These are phyloP conservation scores for Plemyria rubiginata DNA, from an alignment of 2,888 invertebrate species.

Conservation along the genomic window DNA sequence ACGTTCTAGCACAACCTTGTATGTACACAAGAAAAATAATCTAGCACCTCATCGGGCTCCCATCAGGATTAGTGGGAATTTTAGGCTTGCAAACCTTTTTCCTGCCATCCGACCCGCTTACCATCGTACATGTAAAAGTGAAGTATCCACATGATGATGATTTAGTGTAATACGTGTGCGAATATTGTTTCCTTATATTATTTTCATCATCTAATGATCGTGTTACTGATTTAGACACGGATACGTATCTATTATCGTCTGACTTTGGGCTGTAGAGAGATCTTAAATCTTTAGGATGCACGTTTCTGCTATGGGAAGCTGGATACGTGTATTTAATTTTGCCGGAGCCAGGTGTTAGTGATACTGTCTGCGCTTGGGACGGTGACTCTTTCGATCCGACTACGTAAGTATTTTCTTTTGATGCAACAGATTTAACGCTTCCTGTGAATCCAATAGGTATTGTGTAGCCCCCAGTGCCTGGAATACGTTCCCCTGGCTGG, in stretches of 20 bases:
- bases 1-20: slow-evolving; percentile 8
- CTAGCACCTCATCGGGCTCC: slow-evolving; percentile 87
- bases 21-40: neutral
- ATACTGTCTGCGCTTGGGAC: slow-evolving; percentile 88
- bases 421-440: slow-evolving; percentile 87
- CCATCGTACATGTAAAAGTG: slow-evolving; percentile 93
- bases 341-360: slow-evolving; percentile 79
- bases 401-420: slow-evolving; percentile 84
- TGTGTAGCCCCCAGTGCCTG: slow-evolving; percentile 87
- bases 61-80: slow-evolving; percentile 90
- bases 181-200: slow-evolving; percentile 88
- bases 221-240: slow-evolving; percentile 92
- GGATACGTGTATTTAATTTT: slow-evolving; percentile 70
- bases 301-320: slow-evolving; percentile 56
- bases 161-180: slow-evolving; percentile 93
- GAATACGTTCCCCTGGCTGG: slow-evolving; percentile 87
- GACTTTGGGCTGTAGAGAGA: slow-evolving; percentile 65
- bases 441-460: slow-evolving; percentile 89
- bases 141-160: slow-evolving; percentile 95
- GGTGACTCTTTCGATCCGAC: slow-evolving; percentile 84
- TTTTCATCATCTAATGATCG: slow-evolving; percentile 87
- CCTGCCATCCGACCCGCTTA: slow-evolving; percentile 90
- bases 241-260: slow-evolving; percentile 88
- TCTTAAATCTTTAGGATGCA: slow-evolving; percentile 68
- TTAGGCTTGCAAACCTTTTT: slow-evolving; percentile 93